Conservation (phyloP, 2,113 vertebrate genomes). For the Azemiops feae region DNA sequence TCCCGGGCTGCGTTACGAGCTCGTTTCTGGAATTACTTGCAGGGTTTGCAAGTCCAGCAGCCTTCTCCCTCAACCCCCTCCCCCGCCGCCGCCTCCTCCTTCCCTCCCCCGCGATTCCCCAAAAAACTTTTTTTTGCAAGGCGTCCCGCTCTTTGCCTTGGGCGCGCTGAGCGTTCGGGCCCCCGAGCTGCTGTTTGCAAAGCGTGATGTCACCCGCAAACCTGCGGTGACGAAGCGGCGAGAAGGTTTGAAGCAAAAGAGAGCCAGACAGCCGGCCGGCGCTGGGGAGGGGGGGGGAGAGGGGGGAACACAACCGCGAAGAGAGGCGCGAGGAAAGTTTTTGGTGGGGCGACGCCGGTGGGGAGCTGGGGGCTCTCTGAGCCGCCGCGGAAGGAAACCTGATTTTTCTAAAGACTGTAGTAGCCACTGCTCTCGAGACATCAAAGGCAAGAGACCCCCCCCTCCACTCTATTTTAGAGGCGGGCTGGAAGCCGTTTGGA, state of each 20-base stretch:
- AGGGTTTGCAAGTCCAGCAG: background rate
- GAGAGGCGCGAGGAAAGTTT: background rate
- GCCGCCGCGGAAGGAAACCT: background rate
- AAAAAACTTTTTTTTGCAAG: background rate
- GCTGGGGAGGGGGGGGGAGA: too few species aligned
- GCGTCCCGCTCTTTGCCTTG: background rate
- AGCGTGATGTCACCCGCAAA: conserved; percentile 23
- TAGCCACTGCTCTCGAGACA: background rate
- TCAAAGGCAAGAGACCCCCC: background rate
- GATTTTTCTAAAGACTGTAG: fast-evolving
- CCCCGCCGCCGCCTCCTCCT: background rate
- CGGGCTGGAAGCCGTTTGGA: background rate
- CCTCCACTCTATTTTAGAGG: background rate
- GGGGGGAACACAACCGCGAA: background rate
- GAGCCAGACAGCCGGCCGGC: background rate
- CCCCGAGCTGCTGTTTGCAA: background rate
- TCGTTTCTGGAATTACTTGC: background rate
- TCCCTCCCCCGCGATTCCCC: background rate
- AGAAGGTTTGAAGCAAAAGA: background rate
- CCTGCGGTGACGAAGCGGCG: background rate
- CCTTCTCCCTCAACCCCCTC: too few species aligned
- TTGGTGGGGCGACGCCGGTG: background rate
- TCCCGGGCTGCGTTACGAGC: background rate
- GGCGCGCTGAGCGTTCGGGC: background rate
- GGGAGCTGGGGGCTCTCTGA: background rate